Evolutionary conservation across 1,140 invertebrate genomes (phyloP), one percentile per base, ranked within the genome.

Genomic region (Hylyphantes graminicola): DNA sequence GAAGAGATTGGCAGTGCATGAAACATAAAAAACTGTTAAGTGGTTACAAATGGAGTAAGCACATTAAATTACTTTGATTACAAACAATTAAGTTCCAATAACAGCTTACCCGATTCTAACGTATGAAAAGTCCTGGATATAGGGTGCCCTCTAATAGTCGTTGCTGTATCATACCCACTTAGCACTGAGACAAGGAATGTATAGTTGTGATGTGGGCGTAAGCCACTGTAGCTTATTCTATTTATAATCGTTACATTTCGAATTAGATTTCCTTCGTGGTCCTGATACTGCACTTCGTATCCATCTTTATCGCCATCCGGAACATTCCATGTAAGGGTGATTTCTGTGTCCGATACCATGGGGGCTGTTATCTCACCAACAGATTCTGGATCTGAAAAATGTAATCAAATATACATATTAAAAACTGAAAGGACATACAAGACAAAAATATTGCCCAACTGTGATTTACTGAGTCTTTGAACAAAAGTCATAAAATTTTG

Each of bases 141-240:
- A 3, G 95, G 94, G 65, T 94, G 95, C 53, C 88, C 88, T 86
- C 92, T 92, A 86, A 94, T 91, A 63, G 96, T 90, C 83, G 96
- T 93, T 59, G 92, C 93, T 0, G 93, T 94, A 88, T 94, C 94
- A 4, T 94, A 94, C 11, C 96, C 96, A 73, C 95, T 94, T 64
- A 94, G 90, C 0, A 96, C 95, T 8, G 94, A 93, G 8, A 97
- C 93, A 0, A 96, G 96, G 89, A 97, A 97, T 0, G 95, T 97
- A 88, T 97, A 97, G 89, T 96, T 95, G 76, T 94, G 91, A 90
- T 96, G 93, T 0, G 96, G 96, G 87, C 93, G 93, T 54, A 97
- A 90, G 54, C 93, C 93, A 10, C 87, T 90, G n/a, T 96, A 93
- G 11, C 93, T 94, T 21, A 96, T 95, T 57, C 90, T 91, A 86